Evolutionary conservation across 2,797 vertebrate species (phyloP), one percentile per base, ranked within the genome.

Genomic region (Notolabrus celidotus): DNA sequence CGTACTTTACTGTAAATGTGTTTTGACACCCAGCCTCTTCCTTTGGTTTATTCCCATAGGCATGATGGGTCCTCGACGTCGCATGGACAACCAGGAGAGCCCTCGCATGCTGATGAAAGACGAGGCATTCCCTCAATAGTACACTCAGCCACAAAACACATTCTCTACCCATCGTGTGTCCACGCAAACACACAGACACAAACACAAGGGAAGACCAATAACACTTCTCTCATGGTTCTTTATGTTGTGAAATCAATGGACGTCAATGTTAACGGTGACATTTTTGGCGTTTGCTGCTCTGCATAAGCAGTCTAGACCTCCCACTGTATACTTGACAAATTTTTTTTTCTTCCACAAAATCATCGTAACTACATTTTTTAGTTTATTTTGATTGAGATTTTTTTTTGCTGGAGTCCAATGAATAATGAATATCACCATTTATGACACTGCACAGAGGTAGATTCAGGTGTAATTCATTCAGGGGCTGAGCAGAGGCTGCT

Each of bases 21-120:
- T 17, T 8, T 8, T 50, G 47, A 72, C 16, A 3, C 20, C 5
- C 25, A 7, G 25, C 11, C 46, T 76, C 12, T 5, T 73, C 11
- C 46, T 76, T 12, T 5, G 73, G 5, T 58, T 61, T 61, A 29
- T 73, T 55, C 52, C 68, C 50, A 39, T 41, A 95, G 94, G 88
- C 85, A 89, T 93, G 91, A 93, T 93, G 92, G 93, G 88, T 56
- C 92, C 90, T 41, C 82, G 94, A 68, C 91, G 89, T 51, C 89
- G 88, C 11, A 83, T 93, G 83, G 93, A 93, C 66, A 93, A 93
- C 88, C 92, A 93, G 89, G 93, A 94, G 59, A 92, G 91, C 74
- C 92, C 88, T 0, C 91, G 92, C 84, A 89, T 93, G 94, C 78
- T 92, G 84, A 93, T 93, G 83, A 94, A 93, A 92, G 94, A 94